Percentiles rank a stretch among this genome's conserved stretches.
phyloP scores from a whole-genome alignment of 2,888 invertebrate genomes.

The Rugalucina vietnamica region DNA sequence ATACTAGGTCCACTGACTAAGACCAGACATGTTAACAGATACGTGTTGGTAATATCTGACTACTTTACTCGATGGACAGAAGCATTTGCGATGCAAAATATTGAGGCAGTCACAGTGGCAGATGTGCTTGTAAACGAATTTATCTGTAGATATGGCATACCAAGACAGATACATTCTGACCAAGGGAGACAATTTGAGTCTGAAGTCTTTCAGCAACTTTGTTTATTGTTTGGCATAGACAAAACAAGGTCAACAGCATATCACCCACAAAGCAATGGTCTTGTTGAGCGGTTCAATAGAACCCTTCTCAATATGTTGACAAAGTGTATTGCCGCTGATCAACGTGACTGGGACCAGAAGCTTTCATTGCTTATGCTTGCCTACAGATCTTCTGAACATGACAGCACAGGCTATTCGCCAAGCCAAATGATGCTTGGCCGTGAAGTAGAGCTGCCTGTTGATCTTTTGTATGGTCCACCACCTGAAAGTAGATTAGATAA shows the following conservation, averaged over 20 bases:
- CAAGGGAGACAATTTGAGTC: too few relatives aligned
- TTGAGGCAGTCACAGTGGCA: too few relatives aligned
- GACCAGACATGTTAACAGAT: too few relatives aligned
- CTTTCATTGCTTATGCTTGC: background rate
- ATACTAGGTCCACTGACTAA: too few relatives aligned
- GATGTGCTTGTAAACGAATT: too few relatives aligned
- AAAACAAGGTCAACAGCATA: slow-evolving; percentile 5
- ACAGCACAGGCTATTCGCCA: background rate
- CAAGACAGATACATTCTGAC: too few relatives aligned
- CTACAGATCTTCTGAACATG: slow-evolving; percentile 1
- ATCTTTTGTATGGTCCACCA: slow-evolving; percentile 6
- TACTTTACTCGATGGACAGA: too few relatives aligned
- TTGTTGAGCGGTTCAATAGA: background rate
- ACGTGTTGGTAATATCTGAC: too few relatives aligned
- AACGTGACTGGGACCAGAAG: background rate
- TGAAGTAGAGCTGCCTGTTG: background rate
- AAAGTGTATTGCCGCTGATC: background rate
- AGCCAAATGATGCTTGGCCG: slow-evolving; percentile 5
- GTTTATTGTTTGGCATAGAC: slow-evolving; percentile 11
- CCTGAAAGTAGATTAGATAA: background rate
- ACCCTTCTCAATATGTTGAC: background rate
- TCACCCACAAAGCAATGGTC: slow-evolving; percentile 1
- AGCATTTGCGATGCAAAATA: too few relatives aligned
- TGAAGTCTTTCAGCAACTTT: too few relatives aligned
- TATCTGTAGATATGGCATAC: too few relatives aligned